These are phyloP conservation scores for Yasuhikotakia modesta DNA, from an alignment of 2,797 vertebrate genomes.

Conservation along the genomic window DNA sequence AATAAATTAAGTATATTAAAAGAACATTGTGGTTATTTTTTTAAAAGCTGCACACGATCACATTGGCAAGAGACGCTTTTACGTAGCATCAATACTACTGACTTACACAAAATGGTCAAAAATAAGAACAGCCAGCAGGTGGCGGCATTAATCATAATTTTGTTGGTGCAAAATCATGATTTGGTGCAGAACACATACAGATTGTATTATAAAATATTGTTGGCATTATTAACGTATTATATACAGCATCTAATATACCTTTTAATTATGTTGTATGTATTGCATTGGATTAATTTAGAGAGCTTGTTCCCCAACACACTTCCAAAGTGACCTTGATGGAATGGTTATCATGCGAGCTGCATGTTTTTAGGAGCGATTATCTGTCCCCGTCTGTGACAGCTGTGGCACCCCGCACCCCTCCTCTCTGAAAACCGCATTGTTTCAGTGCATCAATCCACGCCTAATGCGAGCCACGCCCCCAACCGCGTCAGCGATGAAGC, in stretches of 20 bases:
- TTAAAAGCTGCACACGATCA: background rate
- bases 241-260: no score
- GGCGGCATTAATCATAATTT: no score
- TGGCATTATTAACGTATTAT: background rate
- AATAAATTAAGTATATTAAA: slow-evolving; percentile 3
- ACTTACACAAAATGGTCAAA: background rate
- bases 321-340: background rate
- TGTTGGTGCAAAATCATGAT: no score
- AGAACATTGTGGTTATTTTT: background rate
- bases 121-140: slow-evolving; percentile 12
- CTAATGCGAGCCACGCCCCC: background rate
- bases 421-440: background rate
- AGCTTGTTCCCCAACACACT: no score
- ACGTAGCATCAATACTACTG: background rate
- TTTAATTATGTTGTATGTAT: no score
- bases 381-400: background rate
- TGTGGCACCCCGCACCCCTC: no score
- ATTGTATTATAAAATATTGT: no score
- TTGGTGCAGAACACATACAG: no score
- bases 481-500: background rate
- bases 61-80: background rate
- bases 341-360: background rate
- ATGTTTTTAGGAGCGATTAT: background rate
- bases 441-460: background rate
- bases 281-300: no score